Conservation (phyloP, 2,113 vertebrate genomes). For the Passer domesticus region DNA sequence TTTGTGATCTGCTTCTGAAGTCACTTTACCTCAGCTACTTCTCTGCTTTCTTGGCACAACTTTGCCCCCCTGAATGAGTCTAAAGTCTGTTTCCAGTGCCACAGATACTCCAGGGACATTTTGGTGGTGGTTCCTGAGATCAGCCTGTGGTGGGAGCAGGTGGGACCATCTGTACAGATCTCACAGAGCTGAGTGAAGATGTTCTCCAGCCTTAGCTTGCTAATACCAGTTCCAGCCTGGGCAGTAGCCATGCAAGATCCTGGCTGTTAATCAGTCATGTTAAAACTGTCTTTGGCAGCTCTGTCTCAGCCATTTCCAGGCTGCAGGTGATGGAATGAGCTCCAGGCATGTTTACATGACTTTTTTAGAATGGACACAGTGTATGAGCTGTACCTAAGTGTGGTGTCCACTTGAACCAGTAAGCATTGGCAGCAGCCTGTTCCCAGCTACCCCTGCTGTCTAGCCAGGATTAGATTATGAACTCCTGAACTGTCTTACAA, state of each 20-base stretch:
- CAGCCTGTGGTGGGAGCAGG: background rate
- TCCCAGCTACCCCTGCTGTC: background rate
- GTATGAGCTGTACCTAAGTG: background rate
- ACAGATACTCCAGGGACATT: background rate
- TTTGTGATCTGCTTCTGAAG: background rate
- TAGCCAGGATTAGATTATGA: background rate
- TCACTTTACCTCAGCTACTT: background rate
- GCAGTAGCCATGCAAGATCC: background rate
- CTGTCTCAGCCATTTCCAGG: background rate
- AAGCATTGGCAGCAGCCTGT: background rate
- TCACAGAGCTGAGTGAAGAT: background rate
- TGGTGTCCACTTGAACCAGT: background rate
- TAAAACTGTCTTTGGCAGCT: background rate
- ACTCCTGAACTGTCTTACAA: background rate
- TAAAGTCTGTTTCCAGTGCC: background rate
- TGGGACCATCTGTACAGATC: background rate
- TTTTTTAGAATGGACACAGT: background rate
- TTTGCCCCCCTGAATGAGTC: accelerated
- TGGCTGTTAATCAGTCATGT: background rate
- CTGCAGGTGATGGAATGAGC: background rate
- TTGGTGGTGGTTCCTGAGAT: background rate
- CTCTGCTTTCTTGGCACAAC: background rate
- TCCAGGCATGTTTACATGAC: background rate
- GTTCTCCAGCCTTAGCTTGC: background rate
- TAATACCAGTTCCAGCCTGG: background rate